Base-by-base conservation (phyloP, 2,797 vertebrate genomes). In the Calcarius lapponicus region DNA sequence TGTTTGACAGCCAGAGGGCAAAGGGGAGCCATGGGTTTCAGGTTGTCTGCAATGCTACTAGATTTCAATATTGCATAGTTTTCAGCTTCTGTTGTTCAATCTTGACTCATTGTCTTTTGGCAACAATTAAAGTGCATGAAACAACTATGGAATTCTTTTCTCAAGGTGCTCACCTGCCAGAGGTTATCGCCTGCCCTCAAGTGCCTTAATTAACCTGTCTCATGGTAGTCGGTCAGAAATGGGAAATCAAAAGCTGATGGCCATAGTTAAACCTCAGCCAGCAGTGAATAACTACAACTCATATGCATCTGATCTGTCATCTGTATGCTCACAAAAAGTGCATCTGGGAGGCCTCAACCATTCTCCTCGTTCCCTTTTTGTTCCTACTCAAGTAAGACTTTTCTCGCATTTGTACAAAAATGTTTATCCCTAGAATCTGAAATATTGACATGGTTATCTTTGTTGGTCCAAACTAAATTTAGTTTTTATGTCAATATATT, bases 161-260 rank as follows among this genome's bases (percentile, higher is more conserved):
- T 92, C 48, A 79, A 99, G 99, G 97, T 99, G 98, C 80, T 97
- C 98, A 3, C 98, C 98, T n/a, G 98, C 98, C 53, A 98, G 98
- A 80, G 98, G 98, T 61, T 99, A 99, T 97, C 98, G 99, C 93
- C 97, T 99, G 90, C 99, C 99, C 34, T 98, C 99, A 96, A 98
- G 98, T 97, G 99, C 99, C 97, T 99, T 99, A 98, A 99, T 99
- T 84, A 99, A 99, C 95, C 97, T 99, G 86, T 99, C 99, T 96
- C 98, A 99, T 34, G 99, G 99, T 42, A 96, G 86, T 93, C 98
- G 99, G 54, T 97, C 97, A 80, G 99, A 99, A 96, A 98, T 97
- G 85, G 98, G 98, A 83, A 98, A 97, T 79, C 98, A 99, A 96
- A 99, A 99, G 88, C 98, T 99, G 97, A 99, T 98, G 17, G 99